Evolutionary conservation across 2,888 invertebrate genomes (phyloP).

Genomic region (Agonopterix arenella): DNA sequence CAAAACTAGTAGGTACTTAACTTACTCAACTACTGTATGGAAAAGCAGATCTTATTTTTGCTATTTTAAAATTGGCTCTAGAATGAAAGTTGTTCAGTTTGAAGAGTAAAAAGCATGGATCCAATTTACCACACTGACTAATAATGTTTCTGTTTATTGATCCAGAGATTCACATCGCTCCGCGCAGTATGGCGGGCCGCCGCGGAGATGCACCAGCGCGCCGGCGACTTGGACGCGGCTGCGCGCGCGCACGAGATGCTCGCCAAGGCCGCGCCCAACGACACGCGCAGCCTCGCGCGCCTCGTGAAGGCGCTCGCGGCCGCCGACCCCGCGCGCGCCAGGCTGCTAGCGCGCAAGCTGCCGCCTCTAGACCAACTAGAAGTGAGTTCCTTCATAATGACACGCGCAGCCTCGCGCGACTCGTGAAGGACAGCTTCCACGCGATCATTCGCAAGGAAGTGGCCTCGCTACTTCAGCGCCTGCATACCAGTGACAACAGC

Average conservation of each 20-base stretch:
- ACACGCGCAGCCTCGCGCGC: conserved; percentile 89
- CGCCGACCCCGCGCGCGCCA: conserved; percentile 87
- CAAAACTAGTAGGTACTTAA: too few relatives aligned
- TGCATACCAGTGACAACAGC: too few relatives aligned
- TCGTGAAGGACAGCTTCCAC: too few relatives aligned
- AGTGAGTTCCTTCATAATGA: conserved; percentile 60
- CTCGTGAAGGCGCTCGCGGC: conserved; percentile 93
- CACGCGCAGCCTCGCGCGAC: conserved; percentile 87
- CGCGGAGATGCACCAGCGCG: conserved; percentile 88
- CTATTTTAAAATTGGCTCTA: too few relatives aligned
- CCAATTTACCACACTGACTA: neutral
- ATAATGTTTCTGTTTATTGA: conserved; percentile 13
- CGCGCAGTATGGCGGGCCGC: conserved; percentile 92
- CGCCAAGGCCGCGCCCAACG: conserved; percentile 84
- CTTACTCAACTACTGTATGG: too few relatives aligned
- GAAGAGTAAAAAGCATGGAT: too few relatives aligned
- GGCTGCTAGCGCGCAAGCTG: conserved; percentile 68
- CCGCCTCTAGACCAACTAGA: conserved; percentile 50
- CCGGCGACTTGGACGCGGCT: conserved; percentile 84
- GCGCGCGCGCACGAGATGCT: conserved; percentile 85
- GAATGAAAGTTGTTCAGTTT: too few relatives aligned
- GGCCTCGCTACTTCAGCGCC: too few relatives aligned
- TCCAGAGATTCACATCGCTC: conserved; percentile 62
- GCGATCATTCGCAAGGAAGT: too few relatives aligned
- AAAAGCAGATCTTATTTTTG: too few relatives aligned